These are phyloP conservation scores for Girardia tigrina DNA, from an alignment of 2,888 invertebrate species.

Conservation along the genomic window DNA sequence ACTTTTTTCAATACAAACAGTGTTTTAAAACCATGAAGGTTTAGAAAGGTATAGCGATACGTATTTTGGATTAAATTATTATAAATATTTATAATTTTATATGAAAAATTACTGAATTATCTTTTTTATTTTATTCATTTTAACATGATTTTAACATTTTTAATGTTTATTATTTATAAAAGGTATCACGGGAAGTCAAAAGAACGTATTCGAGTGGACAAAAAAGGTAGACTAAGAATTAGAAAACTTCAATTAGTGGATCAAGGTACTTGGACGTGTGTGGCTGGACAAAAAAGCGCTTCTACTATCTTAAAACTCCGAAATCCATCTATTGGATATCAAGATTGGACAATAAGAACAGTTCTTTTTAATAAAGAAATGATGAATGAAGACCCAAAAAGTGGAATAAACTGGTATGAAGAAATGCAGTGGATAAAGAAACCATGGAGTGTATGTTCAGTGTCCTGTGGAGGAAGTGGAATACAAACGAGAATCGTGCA, in stretches of 20 bases:
- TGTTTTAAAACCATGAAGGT: too few species aligned
- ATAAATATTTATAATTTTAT: too few species aligned
- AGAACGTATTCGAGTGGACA: constrained; percentile 29
- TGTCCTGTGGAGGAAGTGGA: constrained; percentile 20
- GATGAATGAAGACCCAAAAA: constrained; percentile 35
- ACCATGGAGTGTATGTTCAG: constrained; percentile 25
- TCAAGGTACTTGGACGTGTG: constrained; percentile 32
- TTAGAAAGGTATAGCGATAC: too few species aligned
- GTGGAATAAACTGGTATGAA: background rate
- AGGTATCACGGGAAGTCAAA: constrained; percentile 1
- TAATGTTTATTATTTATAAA: background rate
- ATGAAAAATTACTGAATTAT: too few species aligned
- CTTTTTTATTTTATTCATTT: too few species aligned
- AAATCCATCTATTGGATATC: constrained; percentile 26
- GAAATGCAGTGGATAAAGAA: constrained; percentile 32
- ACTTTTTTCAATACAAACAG: too few species aligned
- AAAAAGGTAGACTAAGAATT: constrained; percentile 32
- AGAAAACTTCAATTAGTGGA: background rate
- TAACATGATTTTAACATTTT: too few species aligned
- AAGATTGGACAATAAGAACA: constrained; percentile 31
- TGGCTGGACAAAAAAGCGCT: constrained; percentile 25
- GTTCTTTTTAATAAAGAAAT: constrained; percentile 31
- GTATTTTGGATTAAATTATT: too few species aligned
- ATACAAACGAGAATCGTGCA: constrained; percentile 26
- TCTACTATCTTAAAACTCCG: constrained; percentile 24